Base-by-base conservation (phyloP, 2,888 invertebrate genomes). In the Bedellia somnulentella region DNA sequence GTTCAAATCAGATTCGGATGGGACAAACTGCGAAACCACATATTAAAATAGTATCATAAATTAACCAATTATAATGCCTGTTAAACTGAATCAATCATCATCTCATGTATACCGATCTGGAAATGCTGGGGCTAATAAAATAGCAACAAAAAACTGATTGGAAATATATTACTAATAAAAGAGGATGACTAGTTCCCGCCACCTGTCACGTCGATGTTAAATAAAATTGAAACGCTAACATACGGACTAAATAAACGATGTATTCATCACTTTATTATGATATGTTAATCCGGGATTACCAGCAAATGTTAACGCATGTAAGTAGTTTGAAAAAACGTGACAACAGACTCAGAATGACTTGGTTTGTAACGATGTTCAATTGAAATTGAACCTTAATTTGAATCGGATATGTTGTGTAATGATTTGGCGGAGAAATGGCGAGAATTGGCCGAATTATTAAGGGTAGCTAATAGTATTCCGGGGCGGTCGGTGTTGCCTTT, bases 261-360 rank as follows among this genome's bases (percentile, higher is more conserved):
- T 47, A 64, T 68, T 73, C 73, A 75, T 73, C 66, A 64, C 71
- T 71, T 73, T 73, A 70, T 75, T 75, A 75, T 73, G 68, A 73
- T 64, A 73, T 73, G 75, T 71, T 73, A 73, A 73, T 71, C 67
- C 71, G 42, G 63, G 71, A 71, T 75, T 75, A 75, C 63, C 70
- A 64, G 64, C 68, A 71, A 75, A 75, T 73, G 71, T 75, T 73
- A 73, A 75, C 75, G 73, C 71, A 71, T 75, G 75, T 75, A 71
- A 64, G 68, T 62, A 67, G 71, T 73, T 71, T 70, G 53, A 62
- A 70, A 71, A 27, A 30, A 27, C 53, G 42, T 38, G 36, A 33
- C 36, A 30, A 34, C 33, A 31, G 35, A 33, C 9, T 32, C 33
- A 40, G 44, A 58, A 53, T 30, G 49, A 31, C 47, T 22, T 37